These are phyloP conservation scores for Alentia gelatinosa DNA, from an alignment of 2,888 invertebrate species.

Conservation along the genomic window DNA sequence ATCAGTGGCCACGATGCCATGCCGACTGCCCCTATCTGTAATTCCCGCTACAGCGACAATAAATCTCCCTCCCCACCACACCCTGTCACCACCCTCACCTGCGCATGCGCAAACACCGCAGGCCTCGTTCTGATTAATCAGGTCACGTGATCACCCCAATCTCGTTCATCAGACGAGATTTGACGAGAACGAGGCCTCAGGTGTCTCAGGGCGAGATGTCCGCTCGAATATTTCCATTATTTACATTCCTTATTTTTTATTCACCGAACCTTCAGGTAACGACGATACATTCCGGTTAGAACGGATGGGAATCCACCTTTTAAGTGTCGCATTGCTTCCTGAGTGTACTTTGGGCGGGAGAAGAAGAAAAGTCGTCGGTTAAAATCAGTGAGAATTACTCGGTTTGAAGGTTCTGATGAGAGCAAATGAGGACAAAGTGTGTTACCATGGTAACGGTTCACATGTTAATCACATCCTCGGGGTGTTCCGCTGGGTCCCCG, in stretches of 20 bases:
- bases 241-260: not conserved
- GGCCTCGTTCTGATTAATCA: no score
- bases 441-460: not conserved
- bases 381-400: not conserved
- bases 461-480: not conserved
- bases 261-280: not conserved
- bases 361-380: not conserved
- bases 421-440: not conserved
- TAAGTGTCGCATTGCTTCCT: not conserved
- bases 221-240: not conserved
- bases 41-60: no score
- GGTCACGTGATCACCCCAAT: not conserved
- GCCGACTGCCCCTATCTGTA: no score
- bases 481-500: not conserved
- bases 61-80: no score
- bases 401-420: not conserved
- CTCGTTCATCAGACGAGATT: not conserved
- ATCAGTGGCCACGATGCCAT: no score
- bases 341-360: not conserved
- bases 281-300: not conserved
- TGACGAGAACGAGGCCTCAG: not conserved
- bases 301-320: not conserved
- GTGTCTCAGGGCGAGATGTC: not conserved
- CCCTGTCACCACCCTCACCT: no score
- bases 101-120: no score